Base-by-base conservation (phyloP, 2,888 invertebrate species). In the Parascotia fuliginaria region DNA sequence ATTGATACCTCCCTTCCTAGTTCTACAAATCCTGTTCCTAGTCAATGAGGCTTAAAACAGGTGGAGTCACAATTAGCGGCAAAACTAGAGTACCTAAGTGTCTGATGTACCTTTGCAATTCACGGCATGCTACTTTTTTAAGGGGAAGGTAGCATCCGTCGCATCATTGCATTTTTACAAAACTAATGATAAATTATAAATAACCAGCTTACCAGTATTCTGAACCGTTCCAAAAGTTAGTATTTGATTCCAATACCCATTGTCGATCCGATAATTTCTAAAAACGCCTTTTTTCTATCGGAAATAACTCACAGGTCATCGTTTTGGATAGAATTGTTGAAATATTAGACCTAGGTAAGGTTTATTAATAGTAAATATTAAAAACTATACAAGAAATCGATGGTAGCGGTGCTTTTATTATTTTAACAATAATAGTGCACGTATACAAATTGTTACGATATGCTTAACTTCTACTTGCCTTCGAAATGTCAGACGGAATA, bases 1-100 rank as follows among this genome's bases (percentile, higher is more conserved):
- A 63, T 50, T 62, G 42, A 64, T 69, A 49, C 50, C 46, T 62
- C 67, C 69, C 71, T 73, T 71, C 65, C 74, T 77, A 67, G 65
- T 60, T 65, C 65, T 73, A 51, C 73, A 68, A 68, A 73, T 51
- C 65, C 66, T 69, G 63, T 75, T 58, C 69, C 63, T 62, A 71
- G 67, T 69, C 66, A 62, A 65, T 70, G 56, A 64, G 60, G 64
- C 56, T 71, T 68, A 69, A 69, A 71, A 75, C 77, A 65, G 78
- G 83, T 78, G 77, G 79, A 80, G 81, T 79, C 74, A 84, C 79
- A 81, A 83, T 84, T 81, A 84, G 77, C 63, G 68, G 62, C 73
- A 75, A 62, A 76, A 70, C 75, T 74, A 74, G 73, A 74, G 77
- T 77, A 78, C 69, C 73, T 73, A 78, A 79, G 77, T 75, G 73